Evolutionary conservation across 2,113 vertebrate species (phyloP).

Genomic region (Paratilapia polleni): DNA sequence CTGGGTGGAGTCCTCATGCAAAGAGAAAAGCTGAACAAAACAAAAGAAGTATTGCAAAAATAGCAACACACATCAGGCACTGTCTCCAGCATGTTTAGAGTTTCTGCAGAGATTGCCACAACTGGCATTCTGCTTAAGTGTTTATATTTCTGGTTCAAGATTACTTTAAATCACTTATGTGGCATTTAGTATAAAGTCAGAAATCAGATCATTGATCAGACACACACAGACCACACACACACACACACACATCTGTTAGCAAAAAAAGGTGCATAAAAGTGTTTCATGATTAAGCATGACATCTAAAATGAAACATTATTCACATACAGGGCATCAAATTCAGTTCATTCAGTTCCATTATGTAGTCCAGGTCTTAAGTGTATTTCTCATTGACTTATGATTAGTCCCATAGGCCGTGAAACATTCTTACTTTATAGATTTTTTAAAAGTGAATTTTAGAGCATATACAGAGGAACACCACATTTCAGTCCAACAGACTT

Average conservation of each 20-base stretch:
- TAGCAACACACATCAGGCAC: neutral
- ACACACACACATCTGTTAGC: neutral
- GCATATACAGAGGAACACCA: no score
- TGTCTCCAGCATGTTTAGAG: neutral
- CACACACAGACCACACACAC: neutral
- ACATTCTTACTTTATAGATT: neutral
- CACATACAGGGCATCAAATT: neutral
- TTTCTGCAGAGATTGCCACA: neutral
- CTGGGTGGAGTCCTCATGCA: neutral
- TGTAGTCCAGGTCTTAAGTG: neutral
- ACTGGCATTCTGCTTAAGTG: neutral
- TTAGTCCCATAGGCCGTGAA: neutral
- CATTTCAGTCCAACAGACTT: neutral
- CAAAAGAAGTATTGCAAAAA: neutral
- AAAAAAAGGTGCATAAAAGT: neutral
- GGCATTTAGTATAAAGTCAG: neutral
- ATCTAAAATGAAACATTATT: neutral
- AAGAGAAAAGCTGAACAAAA: neutral
- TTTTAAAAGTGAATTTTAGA: neutral
- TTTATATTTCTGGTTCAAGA: neutral
- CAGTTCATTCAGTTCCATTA: neutral
- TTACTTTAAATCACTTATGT: slow-evolving; percentile 1
- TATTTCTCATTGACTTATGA: neutral
- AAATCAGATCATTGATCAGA: neutral
- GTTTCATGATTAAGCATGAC: neutral